Base-by-base conservation (phyloP, 2,113 vertebrate genomes). In the Cercocebus atys region DNA sequence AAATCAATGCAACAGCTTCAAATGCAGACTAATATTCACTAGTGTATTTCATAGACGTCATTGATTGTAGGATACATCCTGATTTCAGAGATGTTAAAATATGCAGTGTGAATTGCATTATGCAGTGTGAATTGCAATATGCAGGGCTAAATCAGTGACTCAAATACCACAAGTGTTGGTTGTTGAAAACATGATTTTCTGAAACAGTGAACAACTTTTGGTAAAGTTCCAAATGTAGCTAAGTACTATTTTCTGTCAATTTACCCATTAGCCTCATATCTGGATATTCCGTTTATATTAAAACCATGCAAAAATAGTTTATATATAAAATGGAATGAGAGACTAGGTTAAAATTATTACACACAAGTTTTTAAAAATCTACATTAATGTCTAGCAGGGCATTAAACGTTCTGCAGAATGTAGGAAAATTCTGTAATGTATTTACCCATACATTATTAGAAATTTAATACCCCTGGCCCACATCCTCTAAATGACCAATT, bases 81-180 rank as follows among this genome's bases (percentile, higher is more conserved):
- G 78, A 68, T 73, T 95, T 89, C 83, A 90, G 87, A 79, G 61
- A 86, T 92, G 59, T 61, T 86, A 92, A 96, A 92, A 90, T 95
- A 98, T 91, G 95, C 88, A 45, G 47, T 14, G 70, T 84, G 61
- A 94, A 90, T 50, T 75, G 52, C 61, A 95, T 97, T 92, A 97
- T 97, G n/a, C 50, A 68, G 92, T 91, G 92, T 59, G 80, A 94
- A 92, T 25, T 81, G 64, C 72, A 91, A 88, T 45, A 81, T 85
- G 40, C 68, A 87, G 40, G 66, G 20, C 32, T 92, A 35, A 86
- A 94, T 82, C 64, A 7, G 72, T 81, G 79, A 95, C 64, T 95
- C 94, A 76, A 92, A 84, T 59, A 90, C 20, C 87, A 64, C 47
- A 92, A 91, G 70, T 75, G 70, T 40, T 52, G 27, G 61, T 45